A percentile compares a stretch with the other conserved stretches of the same genome.
phyloP scores from a whole-genome alignment of 1,140 invertebrate species.

The Apis dorsata region DNA sequence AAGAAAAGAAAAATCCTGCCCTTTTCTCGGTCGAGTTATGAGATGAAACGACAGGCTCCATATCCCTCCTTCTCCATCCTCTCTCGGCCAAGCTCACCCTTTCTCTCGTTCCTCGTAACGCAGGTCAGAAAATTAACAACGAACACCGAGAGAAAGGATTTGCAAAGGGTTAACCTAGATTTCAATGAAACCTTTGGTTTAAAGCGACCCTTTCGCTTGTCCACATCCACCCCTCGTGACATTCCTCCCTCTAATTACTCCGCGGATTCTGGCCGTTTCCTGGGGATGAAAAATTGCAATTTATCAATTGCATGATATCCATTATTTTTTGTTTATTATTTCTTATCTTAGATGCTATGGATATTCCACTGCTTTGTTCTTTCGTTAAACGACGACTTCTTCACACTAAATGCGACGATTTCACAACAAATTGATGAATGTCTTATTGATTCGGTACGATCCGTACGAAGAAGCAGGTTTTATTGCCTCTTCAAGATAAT shows the following conservation, averaged over 20 bases:
- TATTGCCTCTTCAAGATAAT: conserved; percentile 13
- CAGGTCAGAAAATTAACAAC: conserved; percentile 47
- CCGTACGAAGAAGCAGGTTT: conserved; percentile 6
- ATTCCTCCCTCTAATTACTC: conserved; percentile 63
- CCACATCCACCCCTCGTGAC: conserved; percentile 50
- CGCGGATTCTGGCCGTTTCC: conserved; percentile 49
- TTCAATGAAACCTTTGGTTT: conserved; percentile 60
- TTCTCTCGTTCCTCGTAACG: background rate
- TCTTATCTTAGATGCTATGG: no score
- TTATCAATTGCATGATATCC: no score
- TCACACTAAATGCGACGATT: background rate
- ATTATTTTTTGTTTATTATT: no score
- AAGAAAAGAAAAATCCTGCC: background rate
- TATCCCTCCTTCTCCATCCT: background rate
- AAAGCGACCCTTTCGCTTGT: conserved; percentile 58
- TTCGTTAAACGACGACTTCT: background rate
- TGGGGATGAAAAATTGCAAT: conserved; percentile 27
- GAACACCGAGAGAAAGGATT: conserved; percentile 49
- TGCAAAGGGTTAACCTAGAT: conserved; percentile 62
- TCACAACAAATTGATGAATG: conserved; percentile 9
- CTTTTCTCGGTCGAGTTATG: conserved; percentile 16
- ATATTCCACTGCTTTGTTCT: background rate
- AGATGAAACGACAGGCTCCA: conserved; percentile 19
- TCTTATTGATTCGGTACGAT: conserved; percentile 25
- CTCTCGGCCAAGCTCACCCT: background rate